Evolutionary conservation across 2,888 invertebrate genomes (phyloP), one percentile per base, ranked within the genome.

Genomic region (Stenotaenia linearis): DNA sequence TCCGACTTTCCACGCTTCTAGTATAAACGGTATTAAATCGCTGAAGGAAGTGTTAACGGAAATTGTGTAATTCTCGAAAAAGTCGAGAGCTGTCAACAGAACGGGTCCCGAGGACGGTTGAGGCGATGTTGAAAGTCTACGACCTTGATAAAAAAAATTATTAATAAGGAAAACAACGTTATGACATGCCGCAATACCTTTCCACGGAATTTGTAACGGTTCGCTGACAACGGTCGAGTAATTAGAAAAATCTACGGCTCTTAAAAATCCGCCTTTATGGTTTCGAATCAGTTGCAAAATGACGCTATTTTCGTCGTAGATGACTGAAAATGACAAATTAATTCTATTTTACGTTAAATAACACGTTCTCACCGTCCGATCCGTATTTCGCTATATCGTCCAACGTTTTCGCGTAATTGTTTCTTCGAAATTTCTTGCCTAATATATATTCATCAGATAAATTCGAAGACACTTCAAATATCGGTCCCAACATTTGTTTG

Each of bases 251-350:
- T 77, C 77, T 1, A 21, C 25, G 21, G 0, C 1, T 0, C 1
- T 10, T 15, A 75, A 35, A 21, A 18, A 32, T n/a, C 76, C 76
- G 3, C 76, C 35, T 6, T 9, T 12, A n/a, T 25, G 9, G 28
- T 35, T 28, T 56, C 10, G 56, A 35, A 75, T 35, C n/a, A 28
- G 35, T n/a, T 15, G 76, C 25, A 75, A 28, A 37, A 75, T 75
- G 9, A 32, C n/a, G 10, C 35, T 10, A 7, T 15, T 75, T 21
- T 35, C 76, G 12, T 30, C 21, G 32, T 75, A 75, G 10, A 75
- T 30, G n/a, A 32, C 76, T 75, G n/a, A 7, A 77, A 37, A 77
- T n/a, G 37, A 77, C 30, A 77, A 77, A 77, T 37, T n/a, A 3
- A n/a, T 5, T 35, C 35, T 12, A 35, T 77, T 77, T 35, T 77